Percentiles rank a stretch among this genome's conserved stretches.
Evolutionary conservation across 2,113 vertebrate species (phyloP).

Genomic region (Meleagris gallopavo): DNA sequence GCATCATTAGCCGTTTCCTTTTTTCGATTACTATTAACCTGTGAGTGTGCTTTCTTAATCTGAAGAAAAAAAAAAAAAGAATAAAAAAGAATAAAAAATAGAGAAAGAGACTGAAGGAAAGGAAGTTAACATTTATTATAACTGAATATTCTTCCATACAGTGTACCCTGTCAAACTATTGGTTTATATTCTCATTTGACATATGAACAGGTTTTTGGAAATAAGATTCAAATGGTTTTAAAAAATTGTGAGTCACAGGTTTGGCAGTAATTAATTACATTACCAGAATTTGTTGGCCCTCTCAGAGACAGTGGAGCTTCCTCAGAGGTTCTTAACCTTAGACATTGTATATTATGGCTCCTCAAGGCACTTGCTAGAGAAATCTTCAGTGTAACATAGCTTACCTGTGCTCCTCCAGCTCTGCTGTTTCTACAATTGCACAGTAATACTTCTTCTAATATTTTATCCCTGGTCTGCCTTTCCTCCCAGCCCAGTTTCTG

Average conservation of each 20-base stretch:
- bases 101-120: not conserved
- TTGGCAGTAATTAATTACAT: not conserved
- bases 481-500: not conserved
- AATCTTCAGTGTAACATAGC: not conserved
- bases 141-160: not conserved
- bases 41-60: rapidly evolving
- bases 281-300: not conserved
- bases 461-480: not conserved
- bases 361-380: not conserved
- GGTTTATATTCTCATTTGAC: not conserved
- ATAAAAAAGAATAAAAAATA: no score
- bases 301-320: not conserved
- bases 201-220: not conserved
- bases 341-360: not conserved
- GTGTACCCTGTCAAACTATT: not conserved
- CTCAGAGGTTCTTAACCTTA: not conserved
- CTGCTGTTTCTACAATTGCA: not conserved
- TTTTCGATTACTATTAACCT: not conserved
- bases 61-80: not conserved
- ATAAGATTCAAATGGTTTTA: not conserved
- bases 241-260: not conserved
- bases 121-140: not conserved
- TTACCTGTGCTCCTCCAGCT: not conserved
- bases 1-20: not conserved
- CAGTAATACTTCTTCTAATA: not conserved